phyloP scores from a whole-genome alignment of 2,888 invertebrate species.

The Aspidiotus destructor region DNA sequence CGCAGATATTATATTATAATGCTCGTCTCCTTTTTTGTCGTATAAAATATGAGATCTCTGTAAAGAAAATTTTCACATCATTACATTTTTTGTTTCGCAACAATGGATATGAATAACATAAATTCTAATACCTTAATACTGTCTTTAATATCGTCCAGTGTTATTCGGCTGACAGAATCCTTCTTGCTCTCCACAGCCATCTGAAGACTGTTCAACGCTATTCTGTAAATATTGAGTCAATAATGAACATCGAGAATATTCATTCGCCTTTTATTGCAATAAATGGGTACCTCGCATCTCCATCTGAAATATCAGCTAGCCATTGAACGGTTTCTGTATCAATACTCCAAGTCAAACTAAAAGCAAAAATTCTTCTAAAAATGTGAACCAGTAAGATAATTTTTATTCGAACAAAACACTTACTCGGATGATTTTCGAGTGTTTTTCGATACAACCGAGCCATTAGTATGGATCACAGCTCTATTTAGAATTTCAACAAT shows the following conservation, averaged over 20 bases:
- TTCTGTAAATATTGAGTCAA: conserved; percentile 41
- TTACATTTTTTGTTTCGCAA: too few relatives aligned
- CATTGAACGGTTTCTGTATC: conserved; percentile 56
- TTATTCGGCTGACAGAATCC: conserved; percentile 1
- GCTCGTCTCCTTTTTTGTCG: conserved; percentile 69
- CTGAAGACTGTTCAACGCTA: conserved; percentile 66
- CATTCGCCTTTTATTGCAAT: too few relatives aligned
- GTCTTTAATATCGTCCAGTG: conserved; percentile 18
- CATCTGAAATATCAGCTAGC: conserved; percentile 67
- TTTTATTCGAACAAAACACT: background rate
- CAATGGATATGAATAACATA: too few relatives aligned
- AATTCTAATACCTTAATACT: conserved; percentile 12
- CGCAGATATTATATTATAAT: conserved; percentile 73
- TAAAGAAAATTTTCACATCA: conserved; percentile 36
- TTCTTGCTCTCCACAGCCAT: conserved; percentile 40
- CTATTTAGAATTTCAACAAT: conserved; percentile 53
- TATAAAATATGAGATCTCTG: conserved; percentile 67
- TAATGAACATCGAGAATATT: too few relatives aligned
- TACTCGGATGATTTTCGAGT: too few relatives aligned
- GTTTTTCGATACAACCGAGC: conserved; percentile 28
- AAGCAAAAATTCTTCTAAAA: background rate
- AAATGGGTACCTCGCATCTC: conserved; percentile 52
- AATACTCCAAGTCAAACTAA: conserved; percentile 38
- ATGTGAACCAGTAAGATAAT: background rate
- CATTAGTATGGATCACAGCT: conserved; percentile 37